A percentile compares a stretch with the other conserved stretches of the same genome.
These are phyloP conservation scores for Nezara viridula DNA, from an alignment of 2,888 invertebrate genomes.

Conservation along the genomic window DNA sequence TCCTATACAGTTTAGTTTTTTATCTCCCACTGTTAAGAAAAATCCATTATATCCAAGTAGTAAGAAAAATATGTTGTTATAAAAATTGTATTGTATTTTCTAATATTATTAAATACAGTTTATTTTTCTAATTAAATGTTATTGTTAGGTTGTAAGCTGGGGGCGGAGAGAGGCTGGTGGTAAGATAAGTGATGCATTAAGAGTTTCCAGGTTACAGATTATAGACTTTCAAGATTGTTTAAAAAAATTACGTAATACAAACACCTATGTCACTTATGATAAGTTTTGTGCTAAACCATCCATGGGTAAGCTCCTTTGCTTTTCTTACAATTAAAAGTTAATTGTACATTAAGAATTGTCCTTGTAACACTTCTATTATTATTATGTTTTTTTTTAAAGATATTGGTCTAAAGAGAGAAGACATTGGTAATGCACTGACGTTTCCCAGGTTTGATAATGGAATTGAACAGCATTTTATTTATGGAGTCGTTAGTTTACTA, in stretches of 20 bases:
- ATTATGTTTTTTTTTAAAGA: conserved; percentile 57
- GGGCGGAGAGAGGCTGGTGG: conserved; percentile 63
- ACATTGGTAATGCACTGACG: conserved; percentile 65
- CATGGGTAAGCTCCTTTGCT: not conserved
- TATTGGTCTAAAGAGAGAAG: conserved; percentile 62
- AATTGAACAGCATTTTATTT: conserved; percentile 61
- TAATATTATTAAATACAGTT: too few relatives aligned
- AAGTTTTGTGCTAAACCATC: conserved; percentile 62
- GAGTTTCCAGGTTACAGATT: conserved; percentile 64
- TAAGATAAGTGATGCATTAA: conserved; percentile 61
- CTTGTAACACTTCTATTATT: not conserved
- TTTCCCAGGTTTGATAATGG: conserved; percentile 39
- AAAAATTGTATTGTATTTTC: too few relatives aligned
- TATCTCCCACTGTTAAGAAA: too few relatives aligned
- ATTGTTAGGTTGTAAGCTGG: conserved; percentile 66
- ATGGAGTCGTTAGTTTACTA: conserved; percentile 63
- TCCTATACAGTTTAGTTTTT: too few relatives aligned
- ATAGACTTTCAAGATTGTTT: conserved; percentile 63
- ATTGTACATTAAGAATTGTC: not conserved
- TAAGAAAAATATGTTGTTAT: too few relatives aligned
- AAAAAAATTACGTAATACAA: not conserved
- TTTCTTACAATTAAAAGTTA: not conserved
- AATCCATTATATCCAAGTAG: too few relatives aligned
- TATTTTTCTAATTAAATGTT: too few relatives aligned
- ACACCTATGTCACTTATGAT: conserved; percentile 64